Evolutionary conservation across 2,113 vertebrate species (phyloP), one percentile per base, ranked within the genome.

Genomic region (Ammospiza nelsoni): DNA sequence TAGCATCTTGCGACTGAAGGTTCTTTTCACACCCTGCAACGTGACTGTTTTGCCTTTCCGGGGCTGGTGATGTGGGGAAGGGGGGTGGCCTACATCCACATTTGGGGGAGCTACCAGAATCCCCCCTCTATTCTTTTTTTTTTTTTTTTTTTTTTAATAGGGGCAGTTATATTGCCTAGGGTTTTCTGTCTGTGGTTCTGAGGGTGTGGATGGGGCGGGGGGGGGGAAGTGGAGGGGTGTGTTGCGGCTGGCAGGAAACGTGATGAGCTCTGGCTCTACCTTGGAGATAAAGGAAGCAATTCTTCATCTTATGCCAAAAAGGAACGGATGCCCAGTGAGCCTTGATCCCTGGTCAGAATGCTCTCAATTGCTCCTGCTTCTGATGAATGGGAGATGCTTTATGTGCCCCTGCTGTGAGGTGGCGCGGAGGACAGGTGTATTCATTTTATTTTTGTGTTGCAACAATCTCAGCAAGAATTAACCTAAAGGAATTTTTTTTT

Each of bases 1-100:
- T 83, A 97, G 93, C 97, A 97, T 97, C 95, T 97, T 97, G 92
- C 49, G 46, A 92, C 94, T 92, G 95, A 95, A 86, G 94, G 93
- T 78, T 92, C 93, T 90, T 92, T 91, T 96, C 96, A 91, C 94
- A 96, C 97, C 97, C 97, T 96, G 94, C 89, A 76, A 71, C 89
- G 75, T 96, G 94, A 91, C 88, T 95, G 84, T 94, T 97, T 95
- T 84, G 96, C 85, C 95, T 97, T 96, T 95, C 86, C 35, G 86
- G 92, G 93, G 96, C 78, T 95, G 76, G 77, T 89, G 94, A 92
- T 97, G 89, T 96, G 96, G 94, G 92, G 86, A 73, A 62, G 95
- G 92, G 95, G 89, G 91, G 92, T 92, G 91, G 95, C 49, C 96
- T 96, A 91, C 29, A 65, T 80, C 79, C 87, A 81, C 78, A 84